Percentiles rank a stretch among this genome's conserved stretches.
phyloP scores from a whole-genome alignment of 2,888 invertebrate genomes.

The Pseudoips prasinana region DNA sequence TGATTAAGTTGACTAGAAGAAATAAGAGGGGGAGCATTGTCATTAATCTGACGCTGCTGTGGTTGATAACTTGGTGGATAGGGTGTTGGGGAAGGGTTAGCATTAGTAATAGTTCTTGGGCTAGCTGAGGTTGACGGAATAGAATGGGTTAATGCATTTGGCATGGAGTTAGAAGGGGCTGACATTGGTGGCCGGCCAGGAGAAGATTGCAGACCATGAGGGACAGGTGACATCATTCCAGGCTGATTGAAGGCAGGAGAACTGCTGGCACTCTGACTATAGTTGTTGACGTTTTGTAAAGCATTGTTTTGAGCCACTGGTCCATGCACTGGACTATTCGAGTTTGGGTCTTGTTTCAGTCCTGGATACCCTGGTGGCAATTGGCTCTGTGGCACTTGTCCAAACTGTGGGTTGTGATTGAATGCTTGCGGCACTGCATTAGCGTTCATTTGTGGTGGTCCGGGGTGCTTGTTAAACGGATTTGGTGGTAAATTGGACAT shows the following conservation, averaged over 20 bases:
- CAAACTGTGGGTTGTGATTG: constrained; percentile 50
- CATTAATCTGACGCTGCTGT: constrained; percentile 63
- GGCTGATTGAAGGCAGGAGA: constrained; percentile 73
- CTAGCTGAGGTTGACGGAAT: constrained; percentile 46
- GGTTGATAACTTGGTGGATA: constrained; percentile 48
- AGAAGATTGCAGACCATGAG: constrained; percentile 51
- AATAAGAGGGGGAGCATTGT: constrained; percentile 68
- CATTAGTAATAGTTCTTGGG: constrained; percentile 41
- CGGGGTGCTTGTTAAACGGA: constrained; percentile 59
- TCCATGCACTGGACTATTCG: constrained; percentile 57
- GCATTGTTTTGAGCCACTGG: constrained; percentile 43
- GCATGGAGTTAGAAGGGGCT: constrained; percentile 24
- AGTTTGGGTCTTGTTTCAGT: constrained; percentile 65
- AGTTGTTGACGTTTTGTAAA: constrained; percentile 55
- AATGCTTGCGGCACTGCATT: constrained; percentile 46
- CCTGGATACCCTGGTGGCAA: constrained; percentile 54
- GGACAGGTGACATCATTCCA: constrained; percentile 49
- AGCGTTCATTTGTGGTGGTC: constrained; percentile 50
- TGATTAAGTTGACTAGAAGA: constrained; percentile 70
- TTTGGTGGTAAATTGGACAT: constrained; percentile 75
- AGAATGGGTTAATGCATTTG: constrained; percentile 39
- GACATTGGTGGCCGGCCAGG: constrained; percentile 45
- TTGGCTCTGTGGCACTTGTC: constrained; percentile 57
- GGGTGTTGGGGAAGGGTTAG: constrained; percentile 47
- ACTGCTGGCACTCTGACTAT: constrained; percentile 63